These are phyloP conservation scores for Eudyptes chrysolophus DNA, from an alignment of 2,113 vertebrate genomes.

Conservation along the genomic window DNA sequence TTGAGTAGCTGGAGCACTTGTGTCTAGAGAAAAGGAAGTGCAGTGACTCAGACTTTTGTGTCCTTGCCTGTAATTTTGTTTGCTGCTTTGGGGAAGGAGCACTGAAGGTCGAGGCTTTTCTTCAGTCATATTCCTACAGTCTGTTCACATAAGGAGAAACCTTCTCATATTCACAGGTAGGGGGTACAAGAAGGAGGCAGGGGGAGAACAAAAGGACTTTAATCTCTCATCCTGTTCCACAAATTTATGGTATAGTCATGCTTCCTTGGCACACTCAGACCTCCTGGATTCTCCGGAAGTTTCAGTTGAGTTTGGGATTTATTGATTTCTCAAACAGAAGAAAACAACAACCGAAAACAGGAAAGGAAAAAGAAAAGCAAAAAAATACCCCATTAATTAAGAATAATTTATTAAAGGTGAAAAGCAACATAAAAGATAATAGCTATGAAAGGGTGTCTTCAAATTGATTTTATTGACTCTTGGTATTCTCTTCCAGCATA, in stretches of 20 bases:
- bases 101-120: not conserved
- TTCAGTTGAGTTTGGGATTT: not conserved
- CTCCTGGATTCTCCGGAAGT: not conserved
- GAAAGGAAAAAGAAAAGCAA: accelerated
- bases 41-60: not conserved
- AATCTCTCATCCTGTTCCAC: not conserved
- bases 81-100: not conserved
- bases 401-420: not conserved
- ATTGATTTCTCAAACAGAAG: not conserved
- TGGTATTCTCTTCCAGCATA: not conserved
- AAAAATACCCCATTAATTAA: not conserved
- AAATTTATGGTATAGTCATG: not conserved
- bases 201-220: not conserved
- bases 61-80: not conserved
- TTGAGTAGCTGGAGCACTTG: not conserved
- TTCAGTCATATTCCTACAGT: not conserved
- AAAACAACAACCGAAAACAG: not conserved
- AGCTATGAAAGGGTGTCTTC: not conserved
- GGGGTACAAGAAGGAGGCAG: not conserved
- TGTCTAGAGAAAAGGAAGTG: not conserved
- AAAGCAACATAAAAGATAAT: not conserved
- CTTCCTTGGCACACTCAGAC: not conserved
- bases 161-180: not conserved
- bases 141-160: not conserved
- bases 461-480: not conserved